Evolutionary conservation across 1,140 invertebrate species (phyloP).

Genomic region (Bathynomus jamesi): DNA sequence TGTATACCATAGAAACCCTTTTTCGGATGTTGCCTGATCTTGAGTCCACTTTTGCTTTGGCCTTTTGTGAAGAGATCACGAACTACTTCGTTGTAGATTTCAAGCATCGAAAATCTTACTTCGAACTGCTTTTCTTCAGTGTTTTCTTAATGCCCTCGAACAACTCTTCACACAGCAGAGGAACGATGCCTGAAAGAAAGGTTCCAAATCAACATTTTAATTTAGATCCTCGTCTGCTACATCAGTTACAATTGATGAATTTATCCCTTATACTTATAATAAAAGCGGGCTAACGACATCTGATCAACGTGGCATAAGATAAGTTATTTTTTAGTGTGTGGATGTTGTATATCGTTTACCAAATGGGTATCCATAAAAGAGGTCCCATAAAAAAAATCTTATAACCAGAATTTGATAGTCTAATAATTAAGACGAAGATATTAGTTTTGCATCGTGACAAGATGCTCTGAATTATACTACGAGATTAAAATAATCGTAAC

Average conservation of each 20-base stretch:
- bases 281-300: no score
- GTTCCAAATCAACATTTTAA: slow-evolving; percentile 15
- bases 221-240: no score
- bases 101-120: slow-evolving; percentile 55
- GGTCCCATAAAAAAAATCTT: no score
- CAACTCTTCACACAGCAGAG: slow-evolving; percentile 53
- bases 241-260: not conserved
- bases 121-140: slow-evolving; percentile 43
- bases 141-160: slow-evolving; percentile 51
- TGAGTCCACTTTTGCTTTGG: slow-evolving; percentile 46
- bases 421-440: no score
- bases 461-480: no score
- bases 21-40: slow-evolving; percentile 55
- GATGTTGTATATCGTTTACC: no score
- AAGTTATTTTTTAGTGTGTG: no score
- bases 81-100: slow-evolving; percentile 59
- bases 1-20: slow-evolving; percentile 55
- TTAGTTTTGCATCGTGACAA: no score
- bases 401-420: no score
- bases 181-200: slow-evolving; percentile 51
- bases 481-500: no score
- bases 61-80: slow-evolving; percentile 50
- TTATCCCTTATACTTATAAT: not conserved
- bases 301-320: no score
- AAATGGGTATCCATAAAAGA: no score